These are phyloP conservation scores for Scomber japonicus DNA, from an alignment of 2,113 vertebrate genomes.

Conservation along the genomic window DNA sequence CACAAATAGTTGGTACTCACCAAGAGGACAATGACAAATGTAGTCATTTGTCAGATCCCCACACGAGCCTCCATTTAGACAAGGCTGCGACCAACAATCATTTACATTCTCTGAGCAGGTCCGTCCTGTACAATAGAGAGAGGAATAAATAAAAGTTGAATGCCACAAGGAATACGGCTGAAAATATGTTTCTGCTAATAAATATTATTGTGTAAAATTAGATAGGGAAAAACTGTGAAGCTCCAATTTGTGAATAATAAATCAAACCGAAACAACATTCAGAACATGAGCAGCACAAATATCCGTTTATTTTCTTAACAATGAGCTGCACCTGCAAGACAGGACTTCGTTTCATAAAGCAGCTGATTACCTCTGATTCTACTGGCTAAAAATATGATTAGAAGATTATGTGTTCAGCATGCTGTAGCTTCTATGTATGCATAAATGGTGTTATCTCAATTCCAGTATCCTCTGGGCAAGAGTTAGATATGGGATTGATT, in stretches of 20 bases:
- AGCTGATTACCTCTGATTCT: constrained; percentile 50
- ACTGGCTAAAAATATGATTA: constrained; percentile 35
- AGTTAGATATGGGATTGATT: constrained; percentile 59
- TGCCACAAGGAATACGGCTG: constrained; percentile 23
- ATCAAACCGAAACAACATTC: constrained; percentile 3
- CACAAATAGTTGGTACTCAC: constrained; percentile 75
- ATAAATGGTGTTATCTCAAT: constrained; percentile 37
- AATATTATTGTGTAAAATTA: not conserved
- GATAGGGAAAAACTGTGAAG: not conserved
- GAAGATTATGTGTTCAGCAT: constrained; percentile 52
- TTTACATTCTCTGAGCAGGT: constrained; percentile 76
- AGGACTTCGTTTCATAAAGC: constrained; percentile 39
- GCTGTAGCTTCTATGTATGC: constrained; percentile 33
- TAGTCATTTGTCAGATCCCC: constrained; percentile 82
- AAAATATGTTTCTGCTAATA: constrained; percentile 1
- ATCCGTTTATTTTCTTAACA: constrained; percentile 1
- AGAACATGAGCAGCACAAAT: constrained; percentile 13
- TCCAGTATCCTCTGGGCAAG: constrained; percentile 54
- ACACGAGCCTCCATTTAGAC: constrained; percentile 85
- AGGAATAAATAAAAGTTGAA: constrained; percentile 38
- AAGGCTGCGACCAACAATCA: constrained; percentile 82
- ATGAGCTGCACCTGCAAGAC: constrained; percentile 18
- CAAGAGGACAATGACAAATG: constrained; percentile 83
- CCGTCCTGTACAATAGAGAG: constrained; percentile 76
- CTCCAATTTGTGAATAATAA: constrained; percentile 7